Percentiles rank a stretch among this genome's conserved stretches.
Evolutionary conservation across 2,113 vertebrate species (phyloP).

Genomic region (Dasypus novemcinctus): DNA sequence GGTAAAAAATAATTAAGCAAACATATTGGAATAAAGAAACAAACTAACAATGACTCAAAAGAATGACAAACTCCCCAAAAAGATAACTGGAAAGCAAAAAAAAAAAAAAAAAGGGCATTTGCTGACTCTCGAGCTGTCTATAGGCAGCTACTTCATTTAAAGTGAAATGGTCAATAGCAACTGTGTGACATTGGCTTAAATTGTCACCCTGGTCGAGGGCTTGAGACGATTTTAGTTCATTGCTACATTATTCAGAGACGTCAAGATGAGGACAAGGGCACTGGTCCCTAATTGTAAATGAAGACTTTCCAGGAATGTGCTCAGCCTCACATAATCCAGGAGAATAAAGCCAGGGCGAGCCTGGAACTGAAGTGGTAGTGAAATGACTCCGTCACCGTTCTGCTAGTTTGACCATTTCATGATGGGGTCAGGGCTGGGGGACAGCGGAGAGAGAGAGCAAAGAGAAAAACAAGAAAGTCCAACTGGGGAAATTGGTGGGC

Average conservation of each 20-base stretch:
- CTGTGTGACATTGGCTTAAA: background rate
- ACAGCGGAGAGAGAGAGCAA: accelerated
- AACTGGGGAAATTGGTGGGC: too few species aligned
- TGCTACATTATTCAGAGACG: too few species aligned
- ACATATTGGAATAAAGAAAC: background rate
- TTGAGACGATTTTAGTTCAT: background rate
- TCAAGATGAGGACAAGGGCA: background rate
- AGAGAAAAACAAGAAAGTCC: background rate
- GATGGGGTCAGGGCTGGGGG: too few species aligned
- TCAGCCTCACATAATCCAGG: accelerated
- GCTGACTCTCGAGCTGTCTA: background rate
- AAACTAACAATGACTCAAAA: background rate
- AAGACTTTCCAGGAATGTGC: background rate
- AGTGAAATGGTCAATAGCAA: too few species aligned
- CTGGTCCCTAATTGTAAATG: background rate
- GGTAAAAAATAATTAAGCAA: background rate
- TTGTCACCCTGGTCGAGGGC: background rate
- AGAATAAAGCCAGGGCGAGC: too few species aligned
- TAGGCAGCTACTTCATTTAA: background rate
- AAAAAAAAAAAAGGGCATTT: background rate
- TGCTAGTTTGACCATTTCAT: background rate
- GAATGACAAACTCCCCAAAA: background rate
- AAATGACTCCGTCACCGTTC: background rate
- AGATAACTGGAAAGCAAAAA: background rate
- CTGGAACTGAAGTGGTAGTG: background rate